phyloP scores from a whole-genome alignment of 2,888 invertebrate genomes.

The Trachelus stipa region DNA sequence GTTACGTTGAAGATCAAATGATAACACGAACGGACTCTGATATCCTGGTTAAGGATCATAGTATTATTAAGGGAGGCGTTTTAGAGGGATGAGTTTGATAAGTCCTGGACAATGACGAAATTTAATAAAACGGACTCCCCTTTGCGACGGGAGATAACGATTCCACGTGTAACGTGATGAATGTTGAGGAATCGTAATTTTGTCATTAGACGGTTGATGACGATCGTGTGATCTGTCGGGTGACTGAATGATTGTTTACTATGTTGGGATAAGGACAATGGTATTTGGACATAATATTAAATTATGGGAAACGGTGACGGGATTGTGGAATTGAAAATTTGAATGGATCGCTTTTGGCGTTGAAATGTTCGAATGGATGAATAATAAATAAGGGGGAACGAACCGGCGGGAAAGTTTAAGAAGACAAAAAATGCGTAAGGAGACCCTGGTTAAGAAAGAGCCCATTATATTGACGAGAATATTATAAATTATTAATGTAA shows the following conservation, averaged over 20 bases:
- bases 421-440: neutral
- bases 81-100: neutral
- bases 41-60: neutral
- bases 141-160: neutral
- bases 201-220: neutral
- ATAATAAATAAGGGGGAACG: neutral
- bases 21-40: no score
- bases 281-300: neutral
- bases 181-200: neutral
- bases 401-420: neutral
- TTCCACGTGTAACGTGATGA: neutral
- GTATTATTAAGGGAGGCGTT: neutral
- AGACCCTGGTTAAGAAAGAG: neutral
- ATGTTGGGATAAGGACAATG: neutral
- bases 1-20: neutral
- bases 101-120: neutral
- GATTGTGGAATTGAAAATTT: no score
- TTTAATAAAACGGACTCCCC: neutral
- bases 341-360: no score
- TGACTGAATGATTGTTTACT: neutral
- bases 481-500: constrained; percentile 23
- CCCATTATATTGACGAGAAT: constrained; percentile 7
- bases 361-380: neutral
- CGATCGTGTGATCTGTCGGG: neutral
- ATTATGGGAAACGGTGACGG: neutral